Percentiles rank a stretch among this genome's conserved stretches.
phyloP scores from a whole-genome alignment of 2,113 vertebrate genomes.

The Jaculus jaculus region DNA sequence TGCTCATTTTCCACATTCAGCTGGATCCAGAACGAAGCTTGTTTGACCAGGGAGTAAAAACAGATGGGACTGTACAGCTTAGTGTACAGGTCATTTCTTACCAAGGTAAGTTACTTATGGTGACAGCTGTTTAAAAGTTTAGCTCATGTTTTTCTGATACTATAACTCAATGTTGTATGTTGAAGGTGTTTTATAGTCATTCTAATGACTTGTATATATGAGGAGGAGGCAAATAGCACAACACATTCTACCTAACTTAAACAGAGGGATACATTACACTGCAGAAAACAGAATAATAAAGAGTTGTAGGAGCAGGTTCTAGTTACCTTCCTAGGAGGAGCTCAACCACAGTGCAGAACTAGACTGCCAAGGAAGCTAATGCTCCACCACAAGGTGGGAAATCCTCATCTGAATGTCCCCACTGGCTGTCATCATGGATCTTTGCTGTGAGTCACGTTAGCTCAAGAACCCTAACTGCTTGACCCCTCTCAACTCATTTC shows the following conservation, averaged over 20 bases:
- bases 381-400: background rate
- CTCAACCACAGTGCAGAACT: background rate
- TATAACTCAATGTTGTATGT: background rate
- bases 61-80: constrained; percentile 98
- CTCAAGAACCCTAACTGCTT: background rate
- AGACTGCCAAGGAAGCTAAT: background rate
- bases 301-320: background rate
- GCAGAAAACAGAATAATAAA: background rate
- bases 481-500: background rate
- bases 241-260: background rate
- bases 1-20: constrained; percentile 80
- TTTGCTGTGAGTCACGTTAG: background rate
- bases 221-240: background rate
- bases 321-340: background rate
- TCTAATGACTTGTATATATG: constrained; percentile 9
- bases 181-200: background rate
- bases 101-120: constrained; percentile 88
- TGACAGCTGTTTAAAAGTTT: constrained; percentile 18
- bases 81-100: constrained; percentile 97
- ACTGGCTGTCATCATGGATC: background rate
- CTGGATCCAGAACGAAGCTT: constrained; percentile 97
- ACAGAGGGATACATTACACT: background rate
- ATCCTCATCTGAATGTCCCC: background rate
- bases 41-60: constrained; percentile 99
- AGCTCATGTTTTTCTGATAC: constrained; percentile 6